phyloP scores from a whole-genome alignment of 1,140 invertebrate species.

The Prorops nasuta region DNA sequence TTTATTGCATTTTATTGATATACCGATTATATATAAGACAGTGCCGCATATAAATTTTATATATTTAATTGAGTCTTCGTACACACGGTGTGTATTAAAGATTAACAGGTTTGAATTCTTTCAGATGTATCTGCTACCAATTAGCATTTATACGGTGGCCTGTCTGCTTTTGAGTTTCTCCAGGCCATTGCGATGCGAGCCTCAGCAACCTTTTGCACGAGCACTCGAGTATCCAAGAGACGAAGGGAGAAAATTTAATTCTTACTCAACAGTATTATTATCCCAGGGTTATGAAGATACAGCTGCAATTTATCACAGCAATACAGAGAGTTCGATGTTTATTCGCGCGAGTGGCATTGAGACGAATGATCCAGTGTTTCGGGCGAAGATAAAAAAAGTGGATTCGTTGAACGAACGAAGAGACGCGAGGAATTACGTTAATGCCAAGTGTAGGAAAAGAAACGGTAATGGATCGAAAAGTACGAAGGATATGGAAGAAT shows the following conservation, averaged over 20 bases:
- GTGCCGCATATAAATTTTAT: too few species aligned
- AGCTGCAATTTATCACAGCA: too few species aligned
- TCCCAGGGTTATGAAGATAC: not conserved
- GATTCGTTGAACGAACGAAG: not conserved
- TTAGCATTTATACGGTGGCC: not conserved
- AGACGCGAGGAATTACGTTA: not conserved
- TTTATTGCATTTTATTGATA: not conserved
- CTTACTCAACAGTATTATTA: not conserved
- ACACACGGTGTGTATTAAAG: too few species aligned
- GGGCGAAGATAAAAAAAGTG: not conserved
- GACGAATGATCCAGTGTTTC: not conserved
- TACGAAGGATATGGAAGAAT: not conserved
- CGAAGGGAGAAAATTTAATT: not conserved
- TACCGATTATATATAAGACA: not conserved
- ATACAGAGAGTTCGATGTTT: too few species aligned
- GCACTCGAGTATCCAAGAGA: not conserved
- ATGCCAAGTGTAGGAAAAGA: not conserved
- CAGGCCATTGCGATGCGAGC: slow-evolving; percentile 4
- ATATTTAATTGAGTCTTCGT: too few species aligned
- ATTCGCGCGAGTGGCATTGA: too few species aligned
- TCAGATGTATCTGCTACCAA: slow-evolving; percentile 21
- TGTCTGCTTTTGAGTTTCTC: slow-evolving; percentile 15
- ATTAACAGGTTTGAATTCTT: slow-evolving; percentile 4
- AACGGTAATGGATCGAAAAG: too few species aligned
- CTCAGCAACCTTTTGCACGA: not conserved